Conservation (phyloP, 2,113 vertebrate species). For the Mellivora capensis region DNA sequence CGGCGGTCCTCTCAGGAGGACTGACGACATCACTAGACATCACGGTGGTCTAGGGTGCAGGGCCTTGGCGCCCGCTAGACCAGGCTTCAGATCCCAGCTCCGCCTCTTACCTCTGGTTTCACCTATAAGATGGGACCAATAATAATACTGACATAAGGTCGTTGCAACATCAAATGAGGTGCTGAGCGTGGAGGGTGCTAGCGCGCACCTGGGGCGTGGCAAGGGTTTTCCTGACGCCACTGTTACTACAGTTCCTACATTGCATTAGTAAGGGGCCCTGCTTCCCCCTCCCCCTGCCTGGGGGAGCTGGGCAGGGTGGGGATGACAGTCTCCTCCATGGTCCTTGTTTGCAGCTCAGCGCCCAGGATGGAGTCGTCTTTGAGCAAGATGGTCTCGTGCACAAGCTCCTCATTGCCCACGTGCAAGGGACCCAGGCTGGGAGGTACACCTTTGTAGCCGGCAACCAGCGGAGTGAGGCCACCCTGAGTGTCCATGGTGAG, state of each 20-base stretch:
- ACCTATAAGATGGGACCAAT: neutral
- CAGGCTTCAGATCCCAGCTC: neutral
- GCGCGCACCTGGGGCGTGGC: rapidly evolving
- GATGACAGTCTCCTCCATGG: neutral
- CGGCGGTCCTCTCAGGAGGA: rapidly evolving
- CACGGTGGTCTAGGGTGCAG: neutral
- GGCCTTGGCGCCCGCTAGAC: neutral
- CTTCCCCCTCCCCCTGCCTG: too few species aligned
- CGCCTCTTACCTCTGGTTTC: neutral
- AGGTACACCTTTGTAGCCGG: slow-evolving; percentile 89
- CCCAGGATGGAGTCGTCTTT: slow-evolving; percentile 81
- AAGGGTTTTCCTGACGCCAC: rapidly evolving
- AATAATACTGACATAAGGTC: rapidly evolving
- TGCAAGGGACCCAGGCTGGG: slow-evolving; percentile 84
- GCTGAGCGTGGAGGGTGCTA: rapidly evolving
- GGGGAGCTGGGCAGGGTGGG: neutral
- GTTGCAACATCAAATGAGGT: neutral
- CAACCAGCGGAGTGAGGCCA: slow-evolving; percentile 83
- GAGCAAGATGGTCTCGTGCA: slow-evolving; percentile 84
- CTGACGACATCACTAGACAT: rapidly evolving
- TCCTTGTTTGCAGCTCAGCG: slow-evolving; percentile 79
- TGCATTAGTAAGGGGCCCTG: neutral
- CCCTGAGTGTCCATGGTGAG: slow-evolving; percentile 81
- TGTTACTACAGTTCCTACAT: too few species aligned
- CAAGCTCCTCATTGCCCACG: slow-evolving; percentile 83